Percentiles rank a stretch among this genome's conserved stretches.
Evolutionary conservation across 2,888 invertebrate species (phyloP).

Genomic region (Tiliacea citrago): DNA sequence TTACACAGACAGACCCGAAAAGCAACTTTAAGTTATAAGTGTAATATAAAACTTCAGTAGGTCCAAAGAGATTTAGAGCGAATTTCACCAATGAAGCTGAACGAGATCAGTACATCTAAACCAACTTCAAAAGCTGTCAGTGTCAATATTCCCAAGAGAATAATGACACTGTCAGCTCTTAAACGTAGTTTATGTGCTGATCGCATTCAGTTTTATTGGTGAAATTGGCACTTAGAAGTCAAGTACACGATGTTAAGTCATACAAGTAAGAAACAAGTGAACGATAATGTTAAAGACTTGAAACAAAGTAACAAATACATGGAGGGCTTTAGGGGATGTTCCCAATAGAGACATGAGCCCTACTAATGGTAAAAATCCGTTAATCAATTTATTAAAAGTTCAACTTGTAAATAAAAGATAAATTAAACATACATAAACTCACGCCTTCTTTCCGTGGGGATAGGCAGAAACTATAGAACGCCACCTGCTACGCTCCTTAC

Average conservation of each 20-base stretch:
- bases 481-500: no score
- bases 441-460: no score
- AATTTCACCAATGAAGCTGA: no score
- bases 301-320: constrained; percentile 72
- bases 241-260: constrained; percentile 59
- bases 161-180: no score
- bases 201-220: no score
- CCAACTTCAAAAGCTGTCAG: no score
- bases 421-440: no score
- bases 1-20: no score
- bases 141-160: no score
- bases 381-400: neutral
- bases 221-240: constrained; percentile 18
- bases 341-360: constrained; percentile 65
- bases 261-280: constrained; percentile 68
- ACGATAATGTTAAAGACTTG: constrained; percentile 71
- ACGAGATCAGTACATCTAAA: no score
- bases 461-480: no score
- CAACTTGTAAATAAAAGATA: neutral
- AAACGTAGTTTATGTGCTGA: no score
- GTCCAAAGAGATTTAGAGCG: constrained; percentile 36
- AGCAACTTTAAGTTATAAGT: neutral
- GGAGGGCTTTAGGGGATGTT: constrained; percentile 69
- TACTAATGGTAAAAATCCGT: constrained; percentile 58
- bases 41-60: constrained; percentile 26